Base-by-base conservation (phyloP, 2,797 vertebrate species). In the Xenentodon cancila region DNA sequence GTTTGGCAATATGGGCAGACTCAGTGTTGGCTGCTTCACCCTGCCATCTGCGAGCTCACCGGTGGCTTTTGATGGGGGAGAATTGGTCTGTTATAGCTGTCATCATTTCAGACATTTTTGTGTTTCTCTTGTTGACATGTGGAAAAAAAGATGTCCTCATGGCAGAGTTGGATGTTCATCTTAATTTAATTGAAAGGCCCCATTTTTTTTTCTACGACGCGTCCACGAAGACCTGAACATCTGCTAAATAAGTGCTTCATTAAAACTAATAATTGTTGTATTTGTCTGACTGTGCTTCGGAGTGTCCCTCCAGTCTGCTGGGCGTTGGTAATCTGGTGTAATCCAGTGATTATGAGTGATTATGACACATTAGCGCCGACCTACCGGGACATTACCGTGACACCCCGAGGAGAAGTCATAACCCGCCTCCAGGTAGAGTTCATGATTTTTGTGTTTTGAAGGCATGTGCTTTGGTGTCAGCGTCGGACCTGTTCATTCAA, bases 41-140 rank as follows among this genome's bases (percentile, higher is more conserved):
- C 73, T 42, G 83, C 92, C 92, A 93, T 94, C 93, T 93, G 93
- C 71, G 85, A 85, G 79, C 90, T 72, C 89, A 88, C 88, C 84
- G 82, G 88, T 90, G 85, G 88, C 84, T 90, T 89, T 87, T 88
- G 83, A 90, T 84, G 87, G 84, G 81, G 84, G 82, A 87, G 88
- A 89, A 91, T 86, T 82, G 86, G 88, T 79, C 88, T 84, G 85
- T 91, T 85, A 90, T 60, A 89, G 88, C 88, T 91, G 89, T 89
- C 91, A 91, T 69, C 80, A 59, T 75, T 66, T 69, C 60, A 68
- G 74, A 87, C 87, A 81, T 86, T 86, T 85, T 75, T 53, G 84
- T 82, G 75, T 87, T 89, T 78, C 53, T 83, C 73, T 73, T 44
- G 42, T 62, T 75, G 71, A 69, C 68, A 73, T 73, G 84, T 64